Base-by-base conservation (phyloP, 2,113 vertebrate genomes). In the Salvelinus sp. region DNA sequence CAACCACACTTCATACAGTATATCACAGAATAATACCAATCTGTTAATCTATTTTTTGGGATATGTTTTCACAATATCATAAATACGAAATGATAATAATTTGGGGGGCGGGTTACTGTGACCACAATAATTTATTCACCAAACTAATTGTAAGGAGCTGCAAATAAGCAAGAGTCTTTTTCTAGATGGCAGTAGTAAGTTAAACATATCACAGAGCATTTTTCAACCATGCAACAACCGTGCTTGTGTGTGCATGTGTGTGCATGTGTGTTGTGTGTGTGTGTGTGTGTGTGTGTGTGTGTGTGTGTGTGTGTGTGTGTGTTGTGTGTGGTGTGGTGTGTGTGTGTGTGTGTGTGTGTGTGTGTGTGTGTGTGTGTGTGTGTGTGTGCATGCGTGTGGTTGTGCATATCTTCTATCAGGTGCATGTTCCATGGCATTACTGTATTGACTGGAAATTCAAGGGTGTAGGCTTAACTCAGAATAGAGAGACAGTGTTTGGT, bases 111-210 rank as follows among this genome's bases (percentile, higher is more conserved):
- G 38, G 38, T 44, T 44, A 44, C 38, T 10, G 38, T 44, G 38
- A 44, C 38, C 38, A 44, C 38, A 12, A 44, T 44, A 0, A 44
- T 44, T 44, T 44, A 44, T 44, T 44, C 38, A 12, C 2, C 38
- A 44, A 44, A 44, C 38, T 10, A 44, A 44, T 44, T 44, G 38
- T 44, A 44, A 44, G 9, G 38, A 44, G 71, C 72, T 77, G 75
- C 69, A 38, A 63, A 72, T 78, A 75, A 70, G 76, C 20, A 69
- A 44, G 38, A 44, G 76, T 78, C 54, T 73, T 85, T 90, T 93
- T 89, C 91, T 93, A 94, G 93, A 93, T 94, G 93, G 93, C 93
- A 94, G 92, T 92, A 92, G 93, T 92, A 90, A 92, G 92, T 92
- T 84, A 88, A 80, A 78, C 83, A 83, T 74, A 62, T 77, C 62